Evolutionary conservation across 1,140 invertebrate genomes (phyloP).

Genomic region (Phymastichus coffea): DNA sequence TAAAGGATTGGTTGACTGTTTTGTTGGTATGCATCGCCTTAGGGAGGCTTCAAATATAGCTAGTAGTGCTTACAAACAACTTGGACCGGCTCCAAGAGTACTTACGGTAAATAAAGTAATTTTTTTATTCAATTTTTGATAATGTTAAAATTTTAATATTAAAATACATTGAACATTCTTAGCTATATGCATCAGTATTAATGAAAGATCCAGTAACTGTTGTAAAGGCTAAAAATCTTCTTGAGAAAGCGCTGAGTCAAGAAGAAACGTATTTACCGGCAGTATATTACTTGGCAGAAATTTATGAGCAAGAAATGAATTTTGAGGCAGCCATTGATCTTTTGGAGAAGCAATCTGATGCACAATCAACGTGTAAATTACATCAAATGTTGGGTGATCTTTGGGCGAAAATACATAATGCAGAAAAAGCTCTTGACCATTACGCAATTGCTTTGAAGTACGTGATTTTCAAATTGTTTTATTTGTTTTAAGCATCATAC

Average conservation of each 20-base stretch:
- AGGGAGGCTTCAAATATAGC: slow-evolving; percentile 72
- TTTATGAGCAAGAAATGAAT: slow-evolving; percentile 62
- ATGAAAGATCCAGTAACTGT: slow-evolving; percentile 68
- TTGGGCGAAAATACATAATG: slow-evolving; percentile 58
- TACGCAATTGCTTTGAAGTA: slow-evolving; percentile 71
- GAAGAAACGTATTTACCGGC: slow-evolving; percentile 69
- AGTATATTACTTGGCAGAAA: slow-evolving; percentile 68
- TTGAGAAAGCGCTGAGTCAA: slow-evolving; percentile 69
- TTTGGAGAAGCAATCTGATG: slow-evolving; percentile 63
- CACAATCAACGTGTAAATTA: slow-evolving; percentile 64
- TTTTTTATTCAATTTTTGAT: slow-evolving; percentile 16
- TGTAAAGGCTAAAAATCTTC: slow-evolving; percentile 64
- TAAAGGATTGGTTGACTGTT: slow-evolving; percentile 72
- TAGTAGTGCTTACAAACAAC: slow-evolving; percentile 67
- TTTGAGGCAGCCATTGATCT: slow-evolving; percentile 62
- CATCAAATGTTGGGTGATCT: slow-evolving; percentile 74
- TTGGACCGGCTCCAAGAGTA: slow-evolving; percentile 69
- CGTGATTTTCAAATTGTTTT: slow-evolving; percentile 28
- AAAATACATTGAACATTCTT: slow-evolving; percentile 38
- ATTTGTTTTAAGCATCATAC: slow-evolving; percentile 1
- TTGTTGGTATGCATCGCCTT: slow-evolving; percentile 65
- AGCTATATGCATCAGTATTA: slow-evolving; percentile 71
- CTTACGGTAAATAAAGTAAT: slow-evolving; percentile 61
- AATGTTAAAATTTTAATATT: slow-evolving; percentile 2
- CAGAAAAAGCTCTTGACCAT: slow-evolving; percentile 72